Evolutionary conservation across 1,140 invertebrate species (phyloP).

Genomic region (Plutomurus gul): DNA sequence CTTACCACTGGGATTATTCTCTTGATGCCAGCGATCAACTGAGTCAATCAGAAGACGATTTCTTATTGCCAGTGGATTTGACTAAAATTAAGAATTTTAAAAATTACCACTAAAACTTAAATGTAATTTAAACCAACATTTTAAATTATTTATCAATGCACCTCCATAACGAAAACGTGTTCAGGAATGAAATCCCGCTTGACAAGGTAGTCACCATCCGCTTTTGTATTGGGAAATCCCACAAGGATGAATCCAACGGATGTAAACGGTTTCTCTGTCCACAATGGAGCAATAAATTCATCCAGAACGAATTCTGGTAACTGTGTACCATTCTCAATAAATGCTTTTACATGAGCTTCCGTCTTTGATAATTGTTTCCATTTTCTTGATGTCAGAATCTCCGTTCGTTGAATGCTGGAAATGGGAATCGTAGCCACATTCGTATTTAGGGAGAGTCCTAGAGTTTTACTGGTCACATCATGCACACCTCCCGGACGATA

Average conservation of each 20-base stretch:
- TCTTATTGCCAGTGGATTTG: not conserved
- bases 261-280: slow-evolving; percentile 42
- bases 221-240: slow-evolving; percentile 47
- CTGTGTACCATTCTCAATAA: slow-evolving; percentile 45
- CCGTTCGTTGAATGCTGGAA: slow-evolving; percentile 23
- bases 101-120: not conserved
- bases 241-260: slow-evolving; percentile 47
- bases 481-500: not conserved
- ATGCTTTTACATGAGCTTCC: slow-evolving; percentile 38
- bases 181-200: slow-evolving; percentile 33
- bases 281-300: slow-evolving; percentile 36
- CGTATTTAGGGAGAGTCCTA: slow-evolving; percentile 15
- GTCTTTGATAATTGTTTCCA: slow-evolving; percentile 29
- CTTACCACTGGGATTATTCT: not conserved
- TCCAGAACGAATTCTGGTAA: slow-evolving; percentile 41
- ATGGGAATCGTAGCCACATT: slow-evolving; percentile 30
- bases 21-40: slow-evolving; percentile 24
- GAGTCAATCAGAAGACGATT: slow-evolving; percentile 33
- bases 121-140: not conserved
- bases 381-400: not conserved
- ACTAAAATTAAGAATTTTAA: too few species aligned
- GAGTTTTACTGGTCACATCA: slow-evolving; percentile 16
- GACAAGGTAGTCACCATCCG: slow-evolving; percentile 42
- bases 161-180: slow-evolving; percentile 42
- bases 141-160: not conserved